Percentiles rank a stretch among this genome's conserved stretches.
These are phyloP conservation scores for Buphagus erythrorhynchus DNA, from an alignment of 2,797 vertebrate genomes.

Conservation along the genomic window DNA sequence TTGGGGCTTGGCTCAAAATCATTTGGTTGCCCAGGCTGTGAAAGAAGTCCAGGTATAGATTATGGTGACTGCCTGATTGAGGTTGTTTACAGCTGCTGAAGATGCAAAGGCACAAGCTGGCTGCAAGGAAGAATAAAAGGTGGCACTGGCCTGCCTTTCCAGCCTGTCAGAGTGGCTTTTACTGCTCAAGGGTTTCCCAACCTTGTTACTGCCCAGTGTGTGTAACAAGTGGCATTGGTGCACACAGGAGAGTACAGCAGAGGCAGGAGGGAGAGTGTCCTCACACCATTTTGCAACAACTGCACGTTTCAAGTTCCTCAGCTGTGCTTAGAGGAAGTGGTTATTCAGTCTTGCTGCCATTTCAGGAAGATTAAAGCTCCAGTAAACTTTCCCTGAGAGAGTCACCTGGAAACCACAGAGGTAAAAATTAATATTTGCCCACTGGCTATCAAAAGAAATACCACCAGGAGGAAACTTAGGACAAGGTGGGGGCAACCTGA, in stretches of 20 bases:
- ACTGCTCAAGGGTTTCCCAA: slow-evolving; percentile 16
- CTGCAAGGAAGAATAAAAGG: background rate
- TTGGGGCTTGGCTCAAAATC: background rate
- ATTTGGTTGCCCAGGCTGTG: background rate
- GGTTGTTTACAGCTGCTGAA: background rate
- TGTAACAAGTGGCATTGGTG: background rate
- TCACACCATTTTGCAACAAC: background rate
- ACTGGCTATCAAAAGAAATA: background rate
- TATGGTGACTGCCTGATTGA: background rate
- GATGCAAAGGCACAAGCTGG: background rate
- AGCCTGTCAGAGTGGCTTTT: background rate
- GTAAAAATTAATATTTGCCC: background rate
- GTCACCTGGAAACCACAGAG: slow-evolving; percentile 59
- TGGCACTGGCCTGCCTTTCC: background rate
- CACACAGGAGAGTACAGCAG: background rate
- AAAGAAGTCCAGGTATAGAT: background rate
- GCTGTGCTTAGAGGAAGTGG: slow-evolving; percentile 54
- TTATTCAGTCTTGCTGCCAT: slow-evolving; percentile 25
- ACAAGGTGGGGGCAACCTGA: background rate
- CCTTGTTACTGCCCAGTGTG: background rate
- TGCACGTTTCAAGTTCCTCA: slow-evolving; percentile 22
- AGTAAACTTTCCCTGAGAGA: slow-evolving; percentile 56
- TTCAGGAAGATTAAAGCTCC: slow-evolving; percentile 57
- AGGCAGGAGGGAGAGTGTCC: background rate
- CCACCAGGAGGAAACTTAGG: background rate